phyloP scores from a whole-genome alignment of 2,888 invertebrate species.

The Athalia circularis region DNA sequence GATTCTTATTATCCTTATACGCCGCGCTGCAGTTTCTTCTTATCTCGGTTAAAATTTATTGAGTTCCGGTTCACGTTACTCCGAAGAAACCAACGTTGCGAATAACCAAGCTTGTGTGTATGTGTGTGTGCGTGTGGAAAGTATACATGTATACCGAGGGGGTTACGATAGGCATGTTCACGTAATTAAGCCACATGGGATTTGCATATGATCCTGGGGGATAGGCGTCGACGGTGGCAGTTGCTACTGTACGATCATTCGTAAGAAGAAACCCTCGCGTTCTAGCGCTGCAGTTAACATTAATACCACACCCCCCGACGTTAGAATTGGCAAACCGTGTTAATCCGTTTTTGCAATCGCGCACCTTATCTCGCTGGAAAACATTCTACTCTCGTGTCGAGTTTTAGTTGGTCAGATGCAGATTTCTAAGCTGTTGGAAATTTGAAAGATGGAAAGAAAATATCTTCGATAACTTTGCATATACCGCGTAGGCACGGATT shows the following conservation, averaged over 20 bases:
- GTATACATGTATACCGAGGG: slow-evolving; percentile 59
- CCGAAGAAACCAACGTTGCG: slow-evolving; percentile 8
- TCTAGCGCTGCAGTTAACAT: slow-evolving; percentile 28
- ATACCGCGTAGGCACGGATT: too few relatives aligned
- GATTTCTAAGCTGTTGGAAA: too few relatives aligned
- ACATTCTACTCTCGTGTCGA: background rate
- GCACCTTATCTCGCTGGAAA: slow-evolving; percentile 45
- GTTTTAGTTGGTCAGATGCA: too few relatives aligned
- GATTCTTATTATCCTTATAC: slow-evolving; percentile 42
- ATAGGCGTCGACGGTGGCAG: slow-evolving; percentile 51
- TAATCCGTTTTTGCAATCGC: slow-evolving; percentile 63
- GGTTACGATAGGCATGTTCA: slow-evolving; percentile 69
- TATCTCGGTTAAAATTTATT: slow-evolving; percentile 61
- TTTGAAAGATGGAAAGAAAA: too few relatives aligned
- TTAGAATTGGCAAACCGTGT: slow-evolving; percentile 62
- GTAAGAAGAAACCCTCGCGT: slow-evolving; percentile 38
- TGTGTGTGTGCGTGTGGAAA: background rate
- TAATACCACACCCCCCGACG: slow-evolving; percentile 39
- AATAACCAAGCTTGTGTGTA: background rate
- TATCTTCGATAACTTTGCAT: too few relatives aligned
- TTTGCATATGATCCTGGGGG: slow-evolving; percentile 71
- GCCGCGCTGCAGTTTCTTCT: slow-evolving; percentile 52
- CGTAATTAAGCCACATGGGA: slow-evolving; percentile 72
- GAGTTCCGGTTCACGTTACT: slow-evolving; percentile 66
- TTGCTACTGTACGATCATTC: background rate